phyloP scores from a whole-genome alignment of 2,888 invertebrate species.

The Zeuzera pyrina region DNA sequence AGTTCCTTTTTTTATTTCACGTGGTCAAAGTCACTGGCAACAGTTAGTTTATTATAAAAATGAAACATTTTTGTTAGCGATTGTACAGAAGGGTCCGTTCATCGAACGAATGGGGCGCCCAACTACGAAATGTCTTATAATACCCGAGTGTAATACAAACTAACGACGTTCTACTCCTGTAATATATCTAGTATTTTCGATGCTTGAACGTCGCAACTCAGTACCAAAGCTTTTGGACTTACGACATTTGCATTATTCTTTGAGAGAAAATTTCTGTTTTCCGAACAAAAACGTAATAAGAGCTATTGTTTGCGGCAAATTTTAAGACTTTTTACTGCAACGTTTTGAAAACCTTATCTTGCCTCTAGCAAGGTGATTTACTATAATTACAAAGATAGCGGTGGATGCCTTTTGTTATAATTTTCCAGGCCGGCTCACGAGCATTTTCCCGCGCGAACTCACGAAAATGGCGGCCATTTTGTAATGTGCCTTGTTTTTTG shows the following conservation, averaged over 20 bases:
- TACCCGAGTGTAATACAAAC: too few species aligned
- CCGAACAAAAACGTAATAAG: conserved; percentile 44
- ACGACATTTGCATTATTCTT: conserved; percentile 31
- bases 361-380: conserved; percentile 72
- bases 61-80: conserved; percentile 49
- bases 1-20: too few species aligned
- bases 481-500: conserved; percentile 73
- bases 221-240: conserved; percentile 27
- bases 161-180: conserved; percentile 27
- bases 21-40: too few species aligned
- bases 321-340: conserved; percentile 46
- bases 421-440: conserved; percentile 68
- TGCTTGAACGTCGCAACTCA: conserved; percentile 27
- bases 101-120: conserved; percentile 45
- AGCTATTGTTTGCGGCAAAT: conserved; percentile 27
- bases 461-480: conserved; percentile 69
- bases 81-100: conserved; percentile 62
- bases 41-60: too few species aligned
- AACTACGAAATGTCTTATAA: conserved; percentile 41
- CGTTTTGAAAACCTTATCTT: conserved; percentile 58
- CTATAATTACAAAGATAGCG: conserved; percentile 75
- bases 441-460: conserved; percentile 67
- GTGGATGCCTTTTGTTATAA: conserved; percentile 73
- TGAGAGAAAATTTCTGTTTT: conserved; percentile 28
- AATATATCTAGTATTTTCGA: conserved; percentile 30